Base-by-base conservation (phyloP, 2,113 vertebrate species). In the Ptychochromis oligacanthus region DNA sequence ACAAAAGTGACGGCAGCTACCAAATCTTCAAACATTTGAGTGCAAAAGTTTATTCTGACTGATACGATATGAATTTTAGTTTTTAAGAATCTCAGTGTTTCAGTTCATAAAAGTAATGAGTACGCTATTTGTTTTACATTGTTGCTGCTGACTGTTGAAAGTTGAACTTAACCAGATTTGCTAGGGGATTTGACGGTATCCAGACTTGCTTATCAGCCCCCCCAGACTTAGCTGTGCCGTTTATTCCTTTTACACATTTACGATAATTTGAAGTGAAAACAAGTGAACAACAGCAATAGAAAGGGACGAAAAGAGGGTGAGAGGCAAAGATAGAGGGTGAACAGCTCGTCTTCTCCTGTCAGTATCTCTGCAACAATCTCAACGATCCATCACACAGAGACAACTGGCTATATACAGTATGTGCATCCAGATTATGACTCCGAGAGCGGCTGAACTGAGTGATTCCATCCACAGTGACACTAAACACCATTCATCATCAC, bases 401-500 rank as follows among this genome's bases (percentile, higher is more conserved):
- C 72, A 75, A 49, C 54, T 72, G 54, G 57, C 36, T 13, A 17
- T 17, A 61, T 24, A 40, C 17, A 7, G 49, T 46, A 57, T 75
- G 28, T 60, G 75, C 64, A 64, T 77, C 55, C 79, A 72, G 64
- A 72, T 72, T 80, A 70, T 70, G 78, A 70, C 62, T 75, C 57
- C 4, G 61, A 75, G 78, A 67, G 83, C 58, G 76, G 22, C 43
- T 31, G 34, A 40, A 17, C 34, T 34, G 72, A 75, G 64, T 55
- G 59, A 36, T 74, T 80, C 61, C 61, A 64, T 79, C 80, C 81
- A 79, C 75, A 14, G 62, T 75, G 77, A 77, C 88, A 83, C 83
- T 81, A 83, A 90, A 87, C 82, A 85, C 57, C 61, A 77, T 87
- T 77, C 62, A 85, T 87, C 88, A 77, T 31, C 24, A 80, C 82